Base-by-base conservation (phyloP, 2,797 vertebrate genomes). In the Rhynchotus rufescens region DNA sequence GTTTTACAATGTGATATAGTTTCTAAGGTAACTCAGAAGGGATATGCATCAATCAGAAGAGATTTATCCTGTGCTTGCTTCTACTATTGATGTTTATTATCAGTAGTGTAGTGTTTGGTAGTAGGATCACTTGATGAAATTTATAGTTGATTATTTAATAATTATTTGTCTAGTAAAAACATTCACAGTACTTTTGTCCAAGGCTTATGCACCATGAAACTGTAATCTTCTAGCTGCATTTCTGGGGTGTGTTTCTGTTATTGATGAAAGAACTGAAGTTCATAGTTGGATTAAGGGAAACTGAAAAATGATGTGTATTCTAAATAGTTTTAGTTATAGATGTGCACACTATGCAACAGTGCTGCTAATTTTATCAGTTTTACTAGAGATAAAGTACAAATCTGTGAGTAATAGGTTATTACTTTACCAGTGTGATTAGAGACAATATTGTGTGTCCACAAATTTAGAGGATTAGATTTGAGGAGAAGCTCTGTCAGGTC, bases 101-200 rank as follows among this genome's bases (percentile, higher is more conserved):
- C 84, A 85, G 44, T 64, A 82, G 32, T 36, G 36, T 25, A 25
- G 61, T 72, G 59, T 75, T 90, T 57, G 74, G 79, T 67, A 60
- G 66, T 79, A 64, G 73, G 84, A 66, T 91, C 85, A 84, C 80
- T 92, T 79, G 64, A 59, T 93, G 15, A 88, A 91, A 66, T 74
- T 88, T 62, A 71, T 87, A 73, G 42, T 60, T 34, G 67, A 30
- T 84, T 49, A 49, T 49, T 49, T 49, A 23, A 25, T n/a, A 74
- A 93, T 84, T 80, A 91, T 89, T 93, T 93, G 68, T 87, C 80
- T 89, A 92, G 61, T 82, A 92, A 84, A 95, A 95, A 62, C 81
- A 89, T 51, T 88, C 80, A 64, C 72, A 77, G 52, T 81, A 65
- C 74, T 86, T 87, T 91, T 92, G 68, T 67, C 60, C 57, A 72